phyloP scores from a whole-genome alignment of 2,113 vertebrate genomes.

The Alces alces region DNA sequence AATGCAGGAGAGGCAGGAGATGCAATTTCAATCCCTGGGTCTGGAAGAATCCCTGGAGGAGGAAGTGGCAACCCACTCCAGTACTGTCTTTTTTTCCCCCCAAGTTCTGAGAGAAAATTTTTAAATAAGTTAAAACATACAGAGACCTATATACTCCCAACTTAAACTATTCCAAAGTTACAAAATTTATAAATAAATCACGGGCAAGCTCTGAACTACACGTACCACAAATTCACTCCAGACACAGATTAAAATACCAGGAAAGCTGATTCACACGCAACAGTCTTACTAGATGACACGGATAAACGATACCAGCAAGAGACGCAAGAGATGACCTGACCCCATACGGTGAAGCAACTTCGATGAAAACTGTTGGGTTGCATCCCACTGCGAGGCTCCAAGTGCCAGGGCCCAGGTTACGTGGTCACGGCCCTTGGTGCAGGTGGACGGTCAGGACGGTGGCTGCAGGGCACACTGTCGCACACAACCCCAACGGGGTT shows the following conservation, averaged over 20 bases:
- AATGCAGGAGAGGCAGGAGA: neutral
- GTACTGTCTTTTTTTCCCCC: rapidly evolving
- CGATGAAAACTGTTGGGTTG: neutral
- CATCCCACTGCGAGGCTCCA: rapidly evolving
- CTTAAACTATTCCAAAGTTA: constrained; percentile 25
- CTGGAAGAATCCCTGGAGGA: neutral
- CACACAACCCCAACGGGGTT: neutral
- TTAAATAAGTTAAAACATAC: constrained; percentile 41
- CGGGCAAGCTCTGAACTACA: constrained; percentile 5
- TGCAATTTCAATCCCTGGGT: neutral
- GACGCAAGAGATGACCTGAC: neutral
- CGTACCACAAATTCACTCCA: neutral
- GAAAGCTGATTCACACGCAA: neutral
- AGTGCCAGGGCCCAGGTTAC: neutral
- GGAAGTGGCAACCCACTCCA: neutral
- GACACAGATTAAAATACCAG: neutral
- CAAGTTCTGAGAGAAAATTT: constrained; percentile 32
- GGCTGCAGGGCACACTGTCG: neutral
- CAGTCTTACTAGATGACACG: neutral
- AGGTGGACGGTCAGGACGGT: rapidly evolving
- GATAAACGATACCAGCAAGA: neutral
- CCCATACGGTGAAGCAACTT: neutral
- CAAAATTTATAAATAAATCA: constrained; percentile 70
- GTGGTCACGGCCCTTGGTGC: rapidly evolving
- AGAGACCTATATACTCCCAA: neutral